A percentile compares a stretch with the other conserved stretches of the same genome.
Evolutionary conservation across 53 echinoderm and acorn worm species (phyloP).

Genomic region (Apostichopus leukothele): DNA sequence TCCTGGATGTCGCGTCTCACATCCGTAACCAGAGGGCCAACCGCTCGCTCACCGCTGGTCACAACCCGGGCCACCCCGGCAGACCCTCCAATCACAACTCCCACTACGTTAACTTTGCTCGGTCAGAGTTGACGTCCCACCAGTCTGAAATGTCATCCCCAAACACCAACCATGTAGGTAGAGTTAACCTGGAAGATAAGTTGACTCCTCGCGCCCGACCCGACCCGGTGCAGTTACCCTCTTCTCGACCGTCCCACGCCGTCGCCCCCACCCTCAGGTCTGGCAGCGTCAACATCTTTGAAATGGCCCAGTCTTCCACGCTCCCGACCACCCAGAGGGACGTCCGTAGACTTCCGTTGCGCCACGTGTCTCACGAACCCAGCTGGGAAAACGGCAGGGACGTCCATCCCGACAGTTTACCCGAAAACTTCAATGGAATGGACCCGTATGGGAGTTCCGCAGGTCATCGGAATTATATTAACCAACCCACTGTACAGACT

Average conservation of each 20-base stretch:
- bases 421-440: neutral
- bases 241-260: conserved; percentile 5
- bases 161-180: conserved; percentile 5
- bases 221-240: conserved; percentile 66
- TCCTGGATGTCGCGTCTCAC: conserved; percentile 85
- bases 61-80: neutral
- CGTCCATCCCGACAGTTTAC: neutral
- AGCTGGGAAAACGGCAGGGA: conserved; percentile 12
- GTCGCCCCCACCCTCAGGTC: conserved; percentile 26
- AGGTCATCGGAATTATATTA: neutral
- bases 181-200: conserved; percentile 46
- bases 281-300: conserved; percentile 34
- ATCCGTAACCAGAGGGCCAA: conserved; percentile 76
- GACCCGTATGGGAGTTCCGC: neutral
- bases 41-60: conserved; percentile 35
- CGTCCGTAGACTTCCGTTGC: neutral
- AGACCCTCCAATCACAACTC: conserved; percentile 22
- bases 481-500: neutral
- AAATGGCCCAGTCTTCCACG: conserved; percentile 21
- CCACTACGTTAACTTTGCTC: conserved; percentile 50
- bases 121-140: conserved; percentile 73
- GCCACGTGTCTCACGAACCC: neutral
- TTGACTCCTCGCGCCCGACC: conserved; percentile 90
- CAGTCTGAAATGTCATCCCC: conserved; percentile 73
- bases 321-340: conserved; percentile 8